Conservation (phyloP, 2,888 invertebrate species). For the Dastarcus helophoroides region DNA sequence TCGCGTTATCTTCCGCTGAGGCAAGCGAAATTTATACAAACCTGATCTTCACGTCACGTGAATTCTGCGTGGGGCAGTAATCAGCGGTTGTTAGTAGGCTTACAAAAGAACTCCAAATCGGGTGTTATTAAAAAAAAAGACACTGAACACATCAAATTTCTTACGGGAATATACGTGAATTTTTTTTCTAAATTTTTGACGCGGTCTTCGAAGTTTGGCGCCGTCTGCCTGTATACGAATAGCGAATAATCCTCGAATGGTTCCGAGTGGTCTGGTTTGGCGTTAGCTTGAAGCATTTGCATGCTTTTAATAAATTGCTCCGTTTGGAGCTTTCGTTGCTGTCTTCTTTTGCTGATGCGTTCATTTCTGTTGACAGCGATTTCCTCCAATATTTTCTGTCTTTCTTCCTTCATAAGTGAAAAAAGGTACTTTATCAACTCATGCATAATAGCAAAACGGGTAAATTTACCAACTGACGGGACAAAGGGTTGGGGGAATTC, state of each 20-base stretch:
- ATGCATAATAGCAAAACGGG: no score
- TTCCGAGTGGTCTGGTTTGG: slow-evolving; percentile 47
- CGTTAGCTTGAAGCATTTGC: slow-evolving; percentile 73
- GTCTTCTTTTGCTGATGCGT: slow-evolving; percentile 47
- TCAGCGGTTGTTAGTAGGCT: no score
- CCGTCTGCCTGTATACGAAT: slow-evolving; percentile 74
- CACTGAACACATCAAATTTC: no score
- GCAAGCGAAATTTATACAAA: no score
- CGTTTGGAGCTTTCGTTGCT: slow-evolving; percentile 63
- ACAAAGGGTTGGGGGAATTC: no score
- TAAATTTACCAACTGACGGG: no score
- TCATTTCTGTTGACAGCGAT: slow-evolving; percentile 57
- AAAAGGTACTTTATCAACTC: no score
- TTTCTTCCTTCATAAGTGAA: slow-evolving; percentile 59
- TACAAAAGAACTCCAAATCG: no score
- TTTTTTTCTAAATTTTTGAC: slow-evolving; percentile 71
- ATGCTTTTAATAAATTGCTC: slow-evolving; percentile 76
- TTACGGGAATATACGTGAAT: slow-evolving; percentile 58
- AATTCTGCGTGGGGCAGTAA: no score
- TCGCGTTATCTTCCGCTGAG: no score
- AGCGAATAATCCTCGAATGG: slow-evolving; percentile 76
- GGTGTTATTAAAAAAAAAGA: no score
- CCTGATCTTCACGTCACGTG: no score
- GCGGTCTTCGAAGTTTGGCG: slow-evolving; percentile 73
- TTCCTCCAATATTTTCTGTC: slow-evolving; percentile 62